phyloP scores from a whole-genome alignment of 2,888 invertebrate species.

The Parelbella ahira region DNA sequence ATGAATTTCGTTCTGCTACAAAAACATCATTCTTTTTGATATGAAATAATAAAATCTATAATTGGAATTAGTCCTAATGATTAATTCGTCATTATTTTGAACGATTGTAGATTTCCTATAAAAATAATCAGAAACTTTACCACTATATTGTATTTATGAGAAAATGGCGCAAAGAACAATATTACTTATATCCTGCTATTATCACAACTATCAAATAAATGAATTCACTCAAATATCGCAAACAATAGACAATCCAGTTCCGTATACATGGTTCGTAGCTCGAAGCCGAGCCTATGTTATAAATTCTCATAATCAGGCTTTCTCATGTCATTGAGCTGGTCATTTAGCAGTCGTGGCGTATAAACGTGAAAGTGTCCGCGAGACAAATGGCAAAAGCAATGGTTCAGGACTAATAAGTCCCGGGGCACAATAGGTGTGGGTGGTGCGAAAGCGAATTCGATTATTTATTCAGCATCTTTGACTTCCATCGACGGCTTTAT shows the following conservation, averaged over 20 bases:
- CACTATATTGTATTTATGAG: too few relatives aligned
- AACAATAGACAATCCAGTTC: slow-evolving; percentile 20
- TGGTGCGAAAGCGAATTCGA: slow-evolving; percentile 57
- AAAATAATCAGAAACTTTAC: too few relatives aligned
- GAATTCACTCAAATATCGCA: slow-evolving; percentile 15
- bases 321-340: slow-evolving; percentile 44
- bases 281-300: slow-evolving; percentile 23
- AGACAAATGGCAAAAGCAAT: slow-evolving; percentile 46
- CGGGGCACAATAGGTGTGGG: slow-evolving; percentile 53
- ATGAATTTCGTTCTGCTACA: too few relatives aligned
- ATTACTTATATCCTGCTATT: too few relatives aligned
- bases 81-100: too few relatives aligned
- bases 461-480: slow-evolving; percentile 35
- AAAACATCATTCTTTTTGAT: too few relatives aligned
- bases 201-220: slow-evolving; percentile 14
- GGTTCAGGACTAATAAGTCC: slow-evolving; percentile 29
- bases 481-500: slow-evolving; percentile 25
- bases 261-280: slow-evolving; percentile 16
- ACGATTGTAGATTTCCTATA: too few relatives aligned
- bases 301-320: slow-evolving; percentile 37
- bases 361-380: slow-evolving; percentile 52
- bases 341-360: slow-evolving; percentile 45
- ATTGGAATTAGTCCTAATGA: too few relatives aligned
- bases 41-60: too few relatives aligned
- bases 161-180: too few relatives aligned